These are phyloP conservation scores for Herminia tarsipennalis DNA, from an alignment of 2,888 invertebrate genomes.

Conservation along the genomic window DNA sequence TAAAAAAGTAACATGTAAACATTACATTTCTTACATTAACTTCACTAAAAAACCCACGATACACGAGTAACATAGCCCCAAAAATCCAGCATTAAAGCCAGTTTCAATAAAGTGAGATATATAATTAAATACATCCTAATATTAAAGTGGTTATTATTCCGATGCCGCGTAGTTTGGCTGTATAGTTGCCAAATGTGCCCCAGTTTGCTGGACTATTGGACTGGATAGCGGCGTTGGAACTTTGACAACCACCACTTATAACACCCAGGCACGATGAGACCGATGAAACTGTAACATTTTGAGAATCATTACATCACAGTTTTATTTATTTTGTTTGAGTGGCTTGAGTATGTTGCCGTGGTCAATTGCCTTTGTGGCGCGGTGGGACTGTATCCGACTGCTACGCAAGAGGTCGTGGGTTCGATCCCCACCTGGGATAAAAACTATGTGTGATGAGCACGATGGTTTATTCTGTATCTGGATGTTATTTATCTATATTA, in stretches of 20 bases:
- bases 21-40: too few relatives aligned
- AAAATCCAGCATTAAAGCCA: background rate
- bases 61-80: background rate
- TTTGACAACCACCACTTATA: conserved; percentile 42
- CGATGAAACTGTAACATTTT: conserved; percentile 41
- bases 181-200: conserved; percentile 47
- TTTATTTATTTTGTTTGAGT: background rate
- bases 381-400: background rate
- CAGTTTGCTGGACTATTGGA: too few relatives aligned
- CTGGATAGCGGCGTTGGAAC: conserved; percentile 45
- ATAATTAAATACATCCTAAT: conserved; percentile 27
- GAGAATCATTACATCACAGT: conserved; percentile 9
- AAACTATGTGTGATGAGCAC: too few relatives aligned
- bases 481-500: too few relatives aligned
- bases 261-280: conserved; percentile 34
- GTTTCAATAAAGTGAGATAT: conserved; percentile 7
- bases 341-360: background rate
- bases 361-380: background rate
- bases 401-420: conserved; percentile 12
- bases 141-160: conserved; percentile 31
- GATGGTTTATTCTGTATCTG: too few relatives aligned
- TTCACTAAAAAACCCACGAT: too few relatives aligned
- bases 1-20: too few relatives aligned
- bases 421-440: too few relatives aligned
- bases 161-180: conserved; percentile 30